Evolutionary conservation across 1,140 invertebrate species (phyloP).

Genomic region (Gryon sp.): DNA sequence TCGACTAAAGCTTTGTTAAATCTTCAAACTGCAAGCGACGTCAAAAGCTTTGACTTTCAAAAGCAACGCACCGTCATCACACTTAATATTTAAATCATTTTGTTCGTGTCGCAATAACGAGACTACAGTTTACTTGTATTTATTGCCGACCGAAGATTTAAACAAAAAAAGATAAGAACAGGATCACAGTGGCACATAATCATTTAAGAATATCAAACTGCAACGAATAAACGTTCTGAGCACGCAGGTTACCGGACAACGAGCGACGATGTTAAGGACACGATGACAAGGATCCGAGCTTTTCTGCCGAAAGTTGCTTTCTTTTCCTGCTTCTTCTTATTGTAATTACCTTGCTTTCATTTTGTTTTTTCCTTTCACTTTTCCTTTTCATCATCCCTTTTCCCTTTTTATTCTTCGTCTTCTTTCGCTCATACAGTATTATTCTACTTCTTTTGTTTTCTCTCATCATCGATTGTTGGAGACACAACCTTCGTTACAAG

Average conservation of each 20-base stretch:
- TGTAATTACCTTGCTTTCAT: slow-evolving; percentile 8
- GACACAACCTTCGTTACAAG: slow-evolving; percentile 79
- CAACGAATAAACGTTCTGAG: slow-evolving; percentile 57
- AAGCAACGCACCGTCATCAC: slow-evolving; percentile 39
- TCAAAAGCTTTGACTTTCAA: too few species aligned
- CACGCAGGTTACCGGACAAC: slow-evolving; percentile 51
- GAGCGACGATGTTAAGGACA: slow-evolving; percentile 56
- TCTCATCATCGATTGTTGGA: slow-evolving; percentile 63
- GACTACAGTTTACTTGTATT: too few species aligned
- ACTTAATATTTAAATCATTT: slow-evolving; percentile 26
- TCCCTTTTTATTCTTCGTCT: background rate
- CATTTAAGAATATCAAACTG: slow-evolving; percentile 53
- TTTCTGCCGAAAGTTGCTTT: too few species aligned
- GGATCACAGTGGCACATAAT: slow-evolving; percentile 47
- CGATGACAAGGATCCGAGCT: slow-evolving; percentile 44
- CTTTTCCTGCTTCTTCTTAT: too few species aligned
- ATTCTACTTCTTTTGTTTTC: slow-evolving; percentile 19
- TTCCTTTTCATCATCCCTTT: too few species aligned
- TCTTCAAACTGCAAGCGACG: too few species aligned
- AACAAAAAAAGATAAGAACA: too few species aligned
- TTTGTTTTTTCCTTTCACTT: slow-evolving; percentile 2
- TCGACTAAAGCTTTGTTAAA: too few species aligned
- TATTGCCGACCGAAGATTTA: slow-evolving; percentile 35
- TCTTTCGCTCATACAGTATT: too few species aligned
- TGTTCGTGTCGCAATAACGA: slow-evolving; percentile 6